Conservation (phyloP, 2,888 invertebrate species). For the Flexamia atlantica region DNA sequence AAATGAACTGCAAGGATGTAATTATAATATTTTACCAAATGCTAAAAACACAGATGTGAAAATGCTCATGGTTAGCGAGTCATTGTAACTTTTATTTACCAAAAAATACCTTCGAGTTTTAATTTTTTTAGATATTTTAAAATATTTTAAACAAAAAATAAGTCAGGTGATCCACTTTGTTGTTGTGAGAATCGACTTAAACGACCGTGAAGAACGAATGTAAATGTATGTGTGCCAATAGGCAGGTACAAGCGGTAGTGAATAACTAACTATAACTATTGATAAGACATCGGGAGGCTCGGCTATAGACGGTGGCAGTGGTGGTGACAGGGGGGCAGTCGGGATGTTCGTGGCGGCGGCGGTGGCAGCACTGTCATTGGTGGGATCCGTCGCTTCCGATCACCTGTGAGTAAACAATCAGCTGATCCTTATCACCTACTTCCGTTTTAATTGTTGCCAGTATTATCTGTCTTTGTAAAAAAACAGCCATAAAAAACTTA, state of each 20-base stretch:
- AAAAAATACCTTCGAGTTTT: too few relatives aligned
- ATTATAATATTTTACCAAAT: too few relatives aligned
- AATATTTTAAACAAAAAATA: not conserved
- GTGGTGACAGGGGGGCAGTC: not conserved
- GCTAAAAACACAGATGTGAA: too few relatives aligned
- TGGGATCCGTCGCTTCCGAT: slow-evolving; percentile 7
- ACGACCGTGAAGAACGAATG: not conserved
- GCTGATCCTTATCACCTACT: slow-evolving; percentile 13
- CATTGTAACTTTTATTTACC: too few relatives aligned
- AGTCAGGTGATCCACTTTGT: not conserved
- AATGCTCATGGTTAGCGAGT: too few relatives aligned
- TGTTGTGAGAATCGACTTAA: not conserved
- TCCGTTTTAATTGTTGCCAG: too few relatives aligned
- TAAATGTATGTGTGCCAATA: not conserved
- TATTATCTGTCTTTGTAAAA: too few relatives aligned
- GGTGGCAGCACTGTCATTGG: slow-evolving; percentile 14
- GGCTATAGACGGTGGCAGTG: too few relatives aligned
- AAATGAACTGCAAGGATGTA: too few relatives aligned
- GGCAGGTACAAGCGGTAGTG: slow-evolving; percentile 13
- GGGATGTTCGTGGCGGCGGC: slow-evolving; percentile 21
- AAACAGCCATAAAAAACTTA: too few relatives aligned
- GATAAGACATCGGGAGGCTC: slow-evolving; percentile 24
- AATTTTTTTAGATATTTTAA: too few relatives aligned
- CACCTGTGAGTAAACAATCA: slow-evolving; percentile 27
- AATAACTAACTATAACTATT: slow-evolving; percentile 43